Evolutionary conservation across 1,140 invertebrate genomes (phyloP).

Genomic region (Hylaeus volcanicus): DNA sequence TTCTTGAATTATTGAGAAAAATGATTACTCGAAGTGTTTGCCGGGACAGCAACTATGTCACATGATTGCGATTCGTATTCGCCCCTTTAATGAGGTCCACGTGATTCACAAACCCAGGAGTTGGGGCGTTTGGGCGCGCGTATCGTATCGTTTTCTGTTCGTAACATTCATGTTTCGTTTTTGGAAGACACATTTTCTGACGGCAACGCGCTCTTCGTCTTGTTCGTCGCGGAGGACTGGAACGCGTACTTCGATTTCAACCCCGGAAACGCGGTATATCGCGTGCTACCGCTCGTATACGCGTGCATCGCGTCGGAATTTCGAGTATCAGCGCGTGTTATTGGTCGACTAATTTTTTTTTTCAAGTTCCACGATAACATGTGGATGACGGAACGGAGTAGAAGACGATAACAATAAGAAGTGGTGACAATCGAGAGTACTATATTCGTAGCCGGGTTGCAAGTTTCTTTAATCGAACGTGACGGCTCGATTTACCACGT

Average conservation of each 20-base stretch:
- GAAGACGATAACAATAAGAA: slow-evolving; percentile 66
- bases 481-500: slow-evolving; percentile 12
- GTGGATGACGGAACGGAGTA: slow-evolving; percentile 77
- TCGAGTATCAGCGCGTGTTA: neutral
- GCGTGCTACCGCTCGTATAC: neutral
- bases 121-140: slow-evolving; percentile 72
- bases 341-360: slow-evolving; percentile 4
- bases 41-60: neutral
- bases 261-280: neutral
- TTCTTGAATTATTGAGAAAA: too few relatives aligned
- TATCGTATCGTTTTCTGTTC: too few relatives aligned
- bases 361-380: slow-evolving; percentile 71
- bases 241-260: neutral
- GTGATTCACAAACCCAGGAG: slow-evolving; percentile 77
- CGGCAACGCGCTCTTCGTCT: slow-evolving; percentile 50
- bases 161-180: slow-evolving; percentile 61
- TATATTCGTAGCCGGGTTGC: slow-evolving; percentile 50
- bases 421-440: slow-evolving; percentile 49
- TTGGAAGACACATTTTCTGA: slow-evolving; percentile 96
- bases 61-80: slow-evolving; percentile 69
- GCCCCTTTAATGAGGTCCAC: slow-evolving; percentile 79
- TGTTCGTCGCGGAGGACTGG: neutral
- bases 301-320: neutral
- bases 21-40: too few relatives aligned
- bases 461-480: slow-evolving; percentile 24